These are phyloP conservation scores for Mus spicilegus DNA, from an alignment of 2,113 vertebrate species.

Conservation along the genomic window DNA sequence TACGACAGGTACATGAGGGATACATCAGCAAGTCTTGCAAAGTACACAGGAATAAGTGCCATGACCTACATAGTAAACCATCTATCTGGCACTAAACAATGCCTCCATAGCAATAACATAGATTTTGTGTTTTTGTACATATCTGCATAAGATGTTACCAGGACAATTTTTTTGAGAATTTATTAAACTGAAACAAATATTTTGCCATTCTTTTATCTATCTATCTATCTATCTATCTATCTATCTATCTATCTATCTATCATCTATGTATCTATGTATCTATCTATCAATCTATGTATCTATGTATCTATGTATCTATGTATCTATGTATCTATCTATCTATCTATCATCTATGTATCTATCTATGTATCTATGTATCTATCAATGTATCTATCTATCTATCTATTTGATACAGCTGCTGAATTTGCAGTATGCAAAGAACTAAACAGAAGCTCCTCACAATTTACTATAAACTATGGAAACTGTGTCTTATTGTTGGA, in stretches of 20 bases:
- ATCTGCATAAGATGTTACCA: not conserved
- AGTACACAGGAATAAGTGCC: not conserved
- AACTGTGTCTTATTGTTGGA: not conserved
- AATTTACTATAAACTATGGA: not conserved
- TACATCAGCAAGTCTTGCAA: not conserved
- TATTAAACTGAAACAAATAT: not conserved
- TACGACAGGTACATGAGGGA: not conserved
- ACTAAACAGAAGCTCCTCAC: not conserved
- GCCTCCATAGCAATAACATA: not conserved
- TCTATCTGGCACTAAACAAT: not conserved
- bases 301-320: too few relatives aligned
- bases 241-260: too few relatives aligned
- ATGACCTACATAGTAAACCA: not conserved
- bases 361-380: not conserved
- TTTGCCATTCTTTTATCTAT: not conserved
- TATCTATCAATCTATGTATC: too few relatives aligned
- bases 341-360: too few relatives aligned
- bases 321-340: not conserved
- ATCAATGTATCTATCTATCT: not conserved
- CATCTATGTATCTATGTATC: too few relatives aligned
- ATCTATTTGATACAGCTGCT: not conserved
- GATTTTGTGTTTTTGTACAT: not conserved
- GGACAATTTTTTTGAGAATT: not conserved
- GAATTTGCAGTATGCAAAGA: not conserved
- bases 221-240: too few relatives aligned